Evolutionary conservation across 2,113 vertebrate species (phyloP), one percentile per base, ranked within the genome.

Genomic region (Cranoglanis bouderius): DNA sequence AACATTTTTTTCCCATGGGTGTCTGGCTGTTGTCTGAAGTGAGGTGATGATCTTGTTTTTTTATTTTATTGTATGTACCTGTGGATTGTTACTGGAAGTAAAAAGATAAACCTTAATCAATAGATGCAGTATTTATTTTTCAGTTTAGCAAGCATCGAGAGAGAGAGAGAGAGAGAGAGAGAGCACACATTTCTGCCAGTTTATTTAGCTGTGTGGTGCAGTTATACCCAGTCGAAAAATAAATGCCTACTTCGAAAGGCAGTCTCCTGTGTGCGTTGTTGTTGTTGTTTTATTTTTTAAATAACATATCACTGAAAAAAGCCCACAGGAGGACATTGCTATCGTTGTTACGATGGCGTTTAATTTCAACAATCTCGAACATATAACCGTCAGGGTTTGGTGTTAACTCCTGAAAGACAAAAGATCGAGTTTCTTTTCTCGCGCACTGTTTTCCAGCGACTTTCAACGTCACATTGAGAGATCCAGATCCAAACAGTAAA

Each of bases 221-320:
- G 14, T 93, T 92, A 95, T 94, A 88, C 93, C 95, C 90, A 93
- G 95, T 96, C 95, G 91, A 95, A 93, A 91, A 94, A 97, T 96
- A 96, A 97, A 96, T 94, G 95, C 96, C 96, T 97, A 97, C 97
- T 96, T 97, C 97, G 96, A 96, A 95, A 93, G 93, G 92, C 90
- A 53, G 72, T 53, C 43, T 85, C 10, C n/a, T 53, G 84, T 51
- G 29, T 70, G 32, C 3, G 19, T 53, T 80, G 4, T 18, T 80
- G 9, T 53, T 10, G 46, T 46, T 40, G 8, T 10, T 18, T 51
- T 53, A 26, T 29, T 26, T 83, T 29, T 16, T 40, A 35, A 19
- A 18, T 19, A 82, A 82, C 35, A 38, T 32, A 26, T 82, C n/a
- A 12, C 32, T 6, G 1, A 26, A 40, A 29, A 16, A 38, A 38